phyloP scores from a whole-genome alignment of 1,140 invertebrate genomes.

The Oreohelix idahoensis region DNA sequence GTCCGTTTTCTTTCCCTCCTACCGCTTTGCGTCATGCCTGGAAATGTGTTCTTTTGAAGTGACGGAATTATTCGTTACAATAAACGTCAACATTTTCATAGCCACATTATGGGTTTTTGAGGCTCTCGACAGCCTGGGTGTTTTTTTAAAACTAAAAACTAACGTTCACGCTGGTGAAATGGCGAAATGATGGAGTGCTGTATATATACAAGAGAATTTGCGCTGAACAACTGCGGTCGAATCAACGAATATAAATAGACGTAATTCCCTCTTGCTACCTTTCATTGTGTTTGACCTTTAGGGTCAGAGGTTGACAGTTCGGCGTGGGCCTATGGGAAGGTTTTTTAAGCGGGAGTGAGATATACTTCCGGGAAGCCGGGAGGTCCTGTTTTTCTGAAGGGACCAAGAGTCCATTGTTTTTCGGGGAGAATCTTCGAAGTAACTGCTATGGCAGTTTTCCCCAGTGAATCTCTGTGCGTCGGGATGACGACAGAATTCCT shows the following conservation, averaged over 20 bases:
- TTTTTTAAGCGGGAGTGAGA: no score
- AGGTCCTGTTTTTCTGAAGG: no score
- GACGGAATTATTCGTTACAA: slow-evolving; percentile 3
- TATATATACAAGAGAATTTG: background rate
- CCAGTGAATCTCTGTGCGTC: no score
- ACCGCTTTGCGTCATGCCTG: background rate
- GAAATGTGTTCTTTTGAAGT: background rate
- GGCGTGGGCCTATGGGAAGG: no score
- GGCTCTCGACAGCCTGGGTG: background rate
- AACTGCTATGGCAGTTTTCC: no score
- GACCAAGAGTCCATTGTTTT: no score
- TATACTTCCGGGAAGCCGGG: no score
- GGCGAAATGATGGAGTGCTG: background rate
- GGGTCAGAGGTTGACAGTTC: no score
- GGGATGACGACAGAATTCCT: no score
- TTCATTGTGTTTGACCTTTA: no score
- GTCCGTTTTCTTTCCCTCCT: slow-evolving; percentile 4
- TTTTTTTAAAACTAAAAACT: background rate
- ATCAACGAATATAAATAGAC: background rate
- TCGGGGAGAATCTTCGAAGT: no score
- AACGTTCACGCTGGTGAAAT: background rate
- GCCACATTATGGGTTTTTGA: background rate
- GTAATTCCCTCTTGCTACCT: no score
- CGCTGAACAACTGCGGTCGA: background rate
- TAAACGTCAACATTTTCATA: slow-evolving; percentile 3